These are phyloP conservation scores for Cnemophilus loriae DNA, from an alignment of 2,113 vertebrate species.

Conservation along the genomic window DNA sequence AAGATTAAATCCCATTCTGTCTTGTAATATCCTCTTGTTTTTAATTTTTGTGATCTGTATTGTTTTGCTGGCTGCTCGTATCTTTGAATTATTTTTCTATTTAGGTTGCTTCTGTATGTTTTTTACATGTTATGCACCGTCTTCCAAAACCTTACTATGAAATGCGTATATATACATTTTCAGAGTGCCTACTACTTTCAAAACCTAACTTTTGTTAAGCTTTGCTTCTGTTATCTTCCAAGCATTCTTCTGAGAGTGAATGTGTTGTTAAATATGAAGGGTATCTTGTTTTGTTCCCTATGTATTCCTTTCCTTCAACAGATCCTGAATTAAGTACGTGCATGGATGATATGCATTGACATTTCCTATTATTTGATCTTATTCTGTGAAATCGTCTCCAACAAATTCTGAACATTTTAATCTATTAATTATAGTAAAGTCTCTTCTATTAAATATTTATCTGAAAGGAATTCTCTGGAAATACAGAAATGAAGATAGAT, in stretches of 20 bases:
- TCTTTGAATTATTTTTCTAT: neutral
- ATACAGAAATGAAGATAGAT: neutral
- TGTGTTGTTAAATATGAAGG: neutral
- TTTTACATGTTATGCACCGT: neutral
- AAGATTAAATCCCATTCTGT: neutral
- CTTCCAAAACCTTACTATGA: neutral
- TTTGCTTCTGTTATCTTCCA: neutral
- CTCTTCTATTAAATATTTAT: neutral
- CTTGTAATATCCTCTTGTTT: neutral
- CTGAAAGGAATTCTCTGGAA: neutral
- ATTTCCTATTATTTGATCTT: neutral
- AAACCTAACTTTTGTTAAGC: neutral
- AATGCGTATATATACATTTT: neutral
- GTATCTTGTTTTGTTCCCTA: neutral
- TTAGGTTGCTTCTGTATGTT: neutral
- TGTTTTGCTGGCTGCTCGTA: neutral
- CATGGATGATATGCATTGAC: neutral
- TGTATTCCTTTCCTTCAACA: neutral
- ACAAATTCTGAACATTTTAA: neutral
- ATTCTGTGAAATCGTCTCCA: neutral
- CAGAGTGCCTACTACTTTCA: neutral
- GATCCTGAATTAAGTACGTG: neutral
- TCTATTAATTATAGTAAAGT: conserved; percentile 1
- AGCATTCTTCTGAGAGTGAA: neutral
- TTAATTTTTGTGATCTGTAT: neutral